phyloP scores from a whole-genome alignment of 2,888 invertebrate species.

The Napeogenes sylphis region DNA sequence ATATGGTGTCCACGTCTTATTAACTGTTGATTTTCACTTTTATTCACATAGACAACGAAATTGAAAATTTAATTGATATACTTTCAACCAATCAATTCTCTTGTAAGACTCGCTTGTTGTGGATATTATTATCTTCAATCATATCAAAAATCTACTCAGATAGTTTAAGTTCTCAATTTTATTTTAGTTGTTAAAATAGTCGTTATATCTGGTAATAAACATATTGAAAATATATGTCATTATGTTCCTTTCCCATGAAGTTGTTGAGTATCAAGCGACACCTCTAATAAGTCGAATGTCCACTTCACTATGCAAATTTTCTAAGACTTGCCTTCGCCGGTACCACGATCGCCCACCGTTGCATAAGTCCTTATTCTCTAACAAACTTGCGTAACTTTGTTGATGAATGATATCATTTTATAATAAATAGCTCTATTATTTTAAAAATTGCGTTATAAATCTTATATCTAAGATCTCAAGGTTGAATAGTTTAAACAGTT shows the following conservation, averaged over 20 bases:
- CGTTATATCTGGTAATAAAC: too few species aligned
- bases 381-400: constrained; percentile 11
- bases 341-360: constrained; percentile 15
- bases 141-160: too few species aligned
- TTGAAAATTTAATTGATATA: constrained; percentile 34
- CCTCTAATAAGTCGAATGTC: constrained; percentile 44
- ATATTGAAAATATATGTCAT: not conserved
- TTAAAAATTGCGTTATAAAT: too few species aligned
- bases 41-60: constrained; percentile 41
- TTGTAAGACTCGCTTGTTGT: too few species aligned
- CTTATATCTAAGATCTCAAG: too few species aligned
- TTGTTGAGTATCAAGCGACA: constrained; percentile 50
- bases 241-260: constrained; percentile 42
- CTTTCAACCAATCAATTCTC: constrained; percentile 10
- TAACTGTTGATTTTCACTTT: constrained; percentile 69
- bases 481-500: too few species aligned
- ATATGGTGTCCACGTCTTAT: constrained; percentile 50
- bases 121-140: too few species aligned
- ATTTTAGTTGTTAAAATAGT: too few species aligned
- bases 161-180: too few species aligned
- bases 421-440: too few species aligned
- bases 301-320: constrained; percentile 53
- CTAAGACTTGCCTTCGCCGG: constrained; percentile 11
- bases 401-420: constrained; percentile 11
- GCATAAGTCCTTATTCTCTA: constrained; percentile 14